phyloP scores from a whole-genome alignment of 2,113 vertebrate genomes.

The Lagopus muta region DNA sequence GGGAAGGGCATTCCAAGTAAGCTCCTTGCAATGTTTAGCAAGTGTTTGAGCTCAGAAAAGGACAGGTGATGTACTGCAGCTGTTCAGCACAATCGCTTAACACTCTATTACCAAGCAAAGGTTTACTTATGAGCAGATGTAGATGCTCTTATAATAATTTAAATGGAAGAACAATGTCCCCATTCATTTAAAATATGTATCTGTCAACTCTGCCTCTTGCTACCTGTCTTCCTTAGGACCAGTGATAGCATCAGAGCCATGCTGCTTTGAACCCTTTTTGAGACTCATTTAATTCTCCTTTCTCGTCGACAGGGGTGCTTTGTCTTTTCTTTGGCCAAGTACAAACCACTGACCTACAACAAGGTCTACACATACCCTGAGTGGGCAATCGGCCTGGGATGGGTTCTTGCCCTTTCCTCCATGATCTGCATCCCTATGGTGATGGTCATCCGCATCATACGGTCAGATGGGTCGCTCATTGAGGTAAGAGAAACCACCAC shows the following conservation, averaged over 20 bases:
- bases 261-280: neutral
- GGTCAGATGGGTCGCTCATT: conserved; percentile 91
- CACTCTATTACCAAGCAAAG: neutral
- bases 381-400: conserved; percentile 96
- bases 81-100: neutral
- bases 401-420: conserved; percentile 92
- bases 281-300: conserved; percentile 7
- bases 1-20: neutral
- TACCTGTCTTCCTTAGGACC: neutral
- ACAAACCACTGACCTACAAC: conserved; percentile 96
- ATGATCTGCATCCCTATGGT: conserved; percentile 98
- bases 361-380: conserved; percentile 93
- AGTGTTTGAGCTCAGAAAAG: neutral
- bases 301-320: conserved; percentile 89
- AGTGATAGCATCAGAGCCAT: neutral
- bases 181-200: neutral
- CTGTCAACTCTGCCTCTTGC: neutral
- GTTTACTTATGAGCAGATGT: neutral
- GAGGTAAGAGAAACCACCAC: conserved; percentile 81
- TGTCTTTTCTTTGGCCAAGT: conserved; percentile 95
- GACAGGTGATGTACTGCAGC: neutral
- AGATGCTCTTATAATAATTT: neutral
- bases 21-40: neutral
- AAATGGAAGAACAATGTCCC: neutral
- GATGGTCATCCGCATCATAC: conserved; percentile 91